phyloP scores from a whole-genome alignment of 1,140 invertebrate species.

The Vanessa atalanta region DNA sequence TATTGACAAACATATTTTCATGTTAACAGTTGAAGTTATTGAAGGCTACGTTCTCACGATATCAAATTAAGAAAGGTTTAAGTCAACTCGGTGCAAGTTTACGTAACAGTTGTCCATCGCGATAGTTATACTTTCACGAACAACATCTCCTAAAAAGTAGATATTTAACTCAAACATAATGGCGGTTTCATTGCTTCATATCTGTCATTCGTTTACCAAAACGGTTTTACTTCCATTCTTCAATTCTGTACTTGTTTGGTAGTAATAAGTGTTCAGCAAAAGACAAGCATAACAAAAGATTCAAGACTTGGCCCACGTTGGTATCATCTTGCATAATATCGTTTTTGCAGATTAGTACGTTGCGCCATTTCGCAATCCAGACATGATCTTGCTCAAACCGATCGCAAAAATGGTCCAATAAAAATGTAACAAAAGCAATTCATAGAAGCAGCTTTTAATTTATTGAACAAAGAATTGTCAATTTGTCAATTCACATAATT shows the following conservation, averaged over 20 bases:
- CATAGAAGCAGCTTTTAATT: constrained; percentile 30
- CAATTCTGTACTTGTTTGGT: constrained; percentile 21
- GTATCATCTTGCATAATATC: constrained; percentile 53
- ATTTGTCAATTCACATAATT: background rate
- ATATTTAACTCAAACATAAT: constrained; percentile 20
- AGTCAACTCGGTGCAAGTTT: constrained; percentile 15
- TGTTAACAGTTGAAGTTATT: constrained; percentile 20
- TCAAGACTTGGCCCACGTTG: constrained; percentile 31
- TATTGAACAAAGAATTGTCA: constrained; percentile 35
- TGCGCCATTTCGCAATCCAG: constrained; percentile 52
- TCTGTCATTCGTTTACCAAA: constrained; percentile 29
- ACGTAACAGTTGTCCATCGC: constrained; percentile 20
- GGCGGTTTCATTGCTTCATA: constrained; percentile 24
- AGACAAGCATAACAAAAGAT: constrained; percentile 37
- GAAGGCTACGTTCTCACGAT: constrained; percentile 36
- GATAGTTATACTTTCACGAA: constrained; percentile 20
- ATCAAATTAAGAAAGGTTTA: constrained; percentile 33
- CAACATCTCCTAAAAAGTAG: constrained; percentile 25
- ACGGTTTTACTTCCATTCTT: constrained; percentile 25
- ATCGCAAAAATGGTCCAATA: constrained; percentile 56
- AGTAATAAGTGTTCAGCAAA: constrained; percentile 25
- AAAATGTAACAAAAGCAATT: constrained; percentile 46
- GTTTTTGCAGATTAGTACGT: constrained; percentile 46
- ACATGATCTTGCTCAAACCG: constrained; percentile 58
- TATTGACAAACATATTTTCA: constrained; percentile 31